phyloP scores from a whole-genome alignment of 1,140 invertebrate species.

The Megathymus violae region DNA sequence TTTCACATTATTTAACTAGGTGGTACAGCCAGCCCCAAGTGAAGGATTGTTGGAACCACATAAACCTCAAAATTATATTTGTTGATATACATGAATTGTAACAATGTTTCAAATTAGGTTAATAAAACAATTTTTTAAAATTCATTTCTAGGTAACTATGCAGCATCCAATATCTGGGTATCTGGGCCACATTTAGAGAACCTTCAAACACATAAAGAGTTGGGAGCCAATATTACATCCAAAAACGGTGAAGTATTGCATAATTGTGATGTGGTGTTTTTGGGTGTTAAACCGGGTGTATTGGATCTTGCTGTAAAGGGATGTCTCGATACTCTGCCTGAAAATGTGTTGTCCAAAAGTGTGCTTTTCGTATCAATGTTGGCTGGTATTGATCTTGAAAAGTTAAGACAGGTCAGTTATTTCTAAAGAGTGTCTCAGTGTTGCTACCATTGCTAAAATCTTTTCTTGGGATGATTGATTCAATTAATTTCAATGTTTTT shows the following conservation, averaged over 20 bases:
- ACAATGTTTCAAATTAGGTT: too few relatives aligned
- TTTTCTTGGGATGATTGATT: too few relatives aligned
- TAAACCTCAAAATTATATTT: too few relatives aligned
- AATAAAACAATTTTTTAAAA: slow-evolving; percentile 27
- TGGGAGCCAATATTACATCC: slow-evolving; percentile 85
- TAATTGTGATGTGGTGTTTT: slow-evolving; percentile 90
- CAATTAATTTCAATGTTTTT: too few relatives aligned
- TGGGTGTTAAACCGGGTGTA: slow-evolving; percentile 94
- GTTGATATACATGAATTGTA: too few relatives aligned
- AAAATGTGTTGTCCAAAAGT: slow-evolving; percentile 67
- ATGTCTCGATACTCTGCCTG: slow-evolving; percentile 48
- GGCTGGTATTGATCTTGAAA: slow-evolving; percentile 89
- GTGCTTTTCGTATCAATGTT: slow-evolving; percentile 91
- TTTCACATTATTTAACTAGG: too few relatives aligned
- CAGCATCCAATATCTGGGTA: slow-evolving; percentile 86
- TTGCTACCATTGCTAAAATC: too few relatives aligned
- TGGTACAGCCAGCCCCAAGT: too few relatives aligned
- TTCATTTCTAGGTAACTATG: slow-evolving; percentile 81
- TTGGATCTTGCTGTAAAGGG: slow-evolving; percentile 85
- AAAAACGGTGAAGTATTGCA: slow-evolving; percentile 86
- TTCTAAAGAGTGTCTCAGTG: too few relatives aligned
- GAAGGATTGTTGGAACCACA: too few relatives aligned
- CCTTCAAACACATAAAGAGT: slow-evolving; percentile 86
- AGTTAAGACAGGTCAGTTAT: slow-evolving; percentile 86
- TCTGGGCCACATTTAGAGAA: slow-evolving; percentile 88